phyloP scores from a whole-genome alignment of 2,113 vertebrate genomes.

The Hystrix cristata region DNA sequence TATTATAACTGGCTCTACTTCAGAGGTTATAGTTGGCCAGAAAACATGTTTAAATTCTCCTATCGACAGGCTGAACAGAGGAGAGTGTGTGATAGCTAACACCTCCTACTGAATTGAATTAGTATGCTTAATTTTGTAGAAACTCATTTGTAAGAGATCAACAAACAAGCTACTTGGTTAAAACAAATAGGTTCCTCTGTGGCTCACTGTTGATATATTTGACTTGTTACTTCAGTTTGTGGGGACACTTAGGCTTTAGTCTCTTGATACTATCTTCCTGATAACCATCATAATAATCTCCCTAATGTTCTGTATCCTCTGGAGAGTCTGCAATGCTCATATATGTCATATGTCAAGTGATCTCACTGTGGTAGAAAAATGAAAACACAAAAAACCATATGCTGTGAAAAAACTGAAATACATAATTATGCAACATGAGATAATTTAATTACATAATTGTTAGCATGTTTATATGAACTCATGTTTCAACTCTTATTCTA shows the following conservation, averaged over 20 bases:
- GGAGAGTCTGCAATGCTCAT: background rate
- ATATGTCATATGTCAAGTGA: background rate
- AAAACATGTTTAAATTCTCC: background rate
- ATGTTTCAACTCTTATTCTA: background rate
- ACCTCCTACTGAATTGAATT: background rate
- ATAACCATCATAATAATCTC: background rate
- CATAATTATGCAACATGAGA: background rate
- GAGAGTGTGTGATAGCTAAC: background rate
- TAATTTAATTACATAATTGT: background rate
- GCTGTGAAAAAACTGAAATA: too few relatives aligned
- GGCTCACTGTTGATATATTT: background rate
- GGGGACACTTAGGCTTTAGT: background rate
- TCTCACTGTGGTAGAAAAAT: background rate
- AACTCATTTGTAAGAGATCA: background rate
- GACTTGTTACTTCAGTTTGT: background rate
- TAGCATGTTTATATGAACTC: background rate
- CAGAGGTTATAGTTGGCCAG: background rate
- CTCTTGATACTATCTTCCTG: background rate
- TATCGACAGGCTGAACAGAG: background rate
- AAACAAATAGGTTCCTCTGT: background rate
- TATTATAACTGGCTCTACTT: background rate
- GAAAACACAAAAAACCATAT: background rate
- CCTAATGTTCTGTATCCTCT: background rate
- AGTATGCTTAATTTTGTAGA: background rate
- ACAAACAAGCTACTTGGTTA: background rate